phyloP scores from a whole-genome alignment of 2,113 vertebrate species.

The Hemibagrus wyckioides region DNA sequence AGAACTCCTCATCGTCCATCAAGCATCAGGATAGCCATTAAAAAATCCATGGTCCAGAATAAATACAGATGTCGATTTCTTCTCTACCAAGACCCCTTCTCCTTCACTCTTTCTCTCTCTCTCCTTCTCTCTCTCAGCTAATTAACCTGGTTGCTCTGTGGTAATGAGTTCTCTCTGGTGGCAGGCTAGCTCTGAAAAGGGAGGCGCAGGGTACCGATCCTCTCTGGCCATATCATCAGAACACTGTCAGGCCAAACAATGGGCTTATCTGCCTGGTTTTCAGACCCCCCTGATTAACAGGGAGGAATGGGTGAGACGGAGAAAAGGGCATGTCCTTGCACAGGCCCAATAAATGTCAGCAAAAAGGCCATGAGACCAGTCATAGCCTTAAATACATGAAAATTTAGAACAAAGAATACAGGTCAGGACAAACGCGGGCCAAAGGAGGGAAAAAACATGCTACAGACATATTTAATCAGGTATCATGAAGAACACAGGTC shows the following conservation, averaged over 20 bases:
- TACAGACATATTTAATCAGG: constrained; percentile 37
- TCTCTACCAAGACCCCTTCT: constrained; percentile 59
- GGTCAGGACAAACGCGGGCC: constrained; percentile 43
- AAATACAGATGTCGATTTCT: constrained; percentile 77
- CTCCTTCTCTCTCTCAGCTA: constrained; percentile 72
- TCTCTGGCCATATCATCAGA: constrained; percentile 83
- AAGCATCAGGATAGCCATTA: constrained; percentile 68
- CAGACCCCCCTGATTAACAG: constrained; percentile 93
- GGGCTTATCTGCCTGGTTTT: constrained; percentile 90
- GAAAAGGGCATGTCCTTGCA: constrained; percentile 87
- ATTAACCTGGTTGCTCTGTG: constrained; percentile 80
- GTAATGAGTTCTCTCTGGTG: constrained; percentile 83
- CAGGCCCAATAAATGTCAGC: constrained; percentile 85
- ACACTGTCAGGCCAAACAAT: constrained; percentile 90
- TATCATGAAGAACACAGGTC: constrained; percentile 31
- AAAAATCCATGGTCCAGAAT: constrained; percentile 71
- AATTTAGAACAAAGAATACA: constrained; percentile 47
- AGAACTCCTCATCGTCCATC: not conserved
- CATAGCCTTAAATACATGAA: constrained; percentile 54
- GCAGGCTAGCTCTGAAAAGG: constrained; percentile 67
- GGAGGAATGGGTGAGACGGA: constrained; percentile 79
- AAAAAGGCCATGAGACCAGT: constrained; percentile 73
- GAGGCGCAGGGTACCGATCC: constrained; percentile 68
- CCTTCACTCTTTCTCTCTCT: constrained; percentile 68
- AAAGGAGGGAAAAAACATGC: constrained; percentile 31